Percentiles rank a stretch among this genome's conserved stretches.
phyloP scores from a whole-genome alignment of 30 jellyfish, hydroid and myxozoan species.

The Turritopsis dohrnii region DNA sequence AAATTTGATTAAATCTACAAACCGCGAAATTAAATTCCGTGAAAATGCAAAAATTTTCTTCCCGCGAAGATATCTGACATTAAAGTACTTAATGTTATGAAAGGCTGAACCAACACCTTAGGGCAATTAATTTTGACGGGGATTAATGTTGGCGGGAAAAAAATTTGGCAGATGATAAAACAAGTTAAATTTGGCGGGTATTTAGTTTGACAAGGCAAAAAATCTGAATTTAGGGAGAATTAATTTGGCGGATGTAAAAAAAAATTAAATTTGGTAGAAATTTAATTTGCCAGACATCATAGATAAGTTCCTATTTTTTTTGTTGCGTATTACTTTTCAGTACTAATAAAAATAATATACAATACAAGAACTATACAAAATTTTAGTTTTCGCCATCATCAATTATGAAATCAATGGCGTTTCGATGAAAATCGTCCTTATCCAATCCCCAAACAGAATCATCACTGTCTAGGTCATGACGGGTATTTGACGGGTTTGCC shows the following conservation, averaged over 20 bases:
- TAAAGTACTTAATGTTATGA: no score
- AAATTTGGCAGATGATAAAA: slow-evolving; percentile 6
- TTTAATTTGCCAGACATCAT: not conserved
- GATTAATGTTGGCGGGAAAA: not conserved
- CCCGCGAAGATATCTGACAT: no score
- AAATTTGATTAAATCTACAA: no score
- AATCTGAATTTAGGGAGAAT: not conserved
- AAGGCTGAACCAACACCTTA: no score
- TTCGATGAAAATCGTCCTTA: not conserved
- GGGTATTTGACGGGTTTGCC: not conserved
- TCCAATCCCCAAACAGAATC: not conserved
- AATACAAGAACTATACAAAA: not conserved
- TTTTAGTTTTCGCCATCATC: slow-evolving; percentile 3
- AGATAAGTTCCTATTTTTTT: not conserved
- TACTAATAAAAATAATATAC: not conserved
- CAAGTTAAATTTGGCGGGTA: slow-evolving; percentile 1
- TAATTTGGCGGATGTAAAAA: slow-evolving; percentile 3
- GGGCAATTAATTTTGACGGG: slow-evolving; percentile 9
- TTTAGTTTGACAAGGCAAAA: no score
- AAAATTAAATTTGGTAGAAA: not conserved
- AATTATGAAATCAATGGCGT: not conserved
- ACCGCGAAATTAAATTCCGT: no score
- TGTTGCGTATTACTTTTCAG: not conserved
- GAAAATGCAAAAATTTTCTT: no score
- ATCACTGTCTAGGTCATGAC: not conserved